A percentile compares a stretch with the other conserved stretches of the same genome.
These are phyloP conservation scores for Sicus ferrugineus DNA, from an alignment of 2,888 invertebrate species.

Conservation along the genomic window DNA sequence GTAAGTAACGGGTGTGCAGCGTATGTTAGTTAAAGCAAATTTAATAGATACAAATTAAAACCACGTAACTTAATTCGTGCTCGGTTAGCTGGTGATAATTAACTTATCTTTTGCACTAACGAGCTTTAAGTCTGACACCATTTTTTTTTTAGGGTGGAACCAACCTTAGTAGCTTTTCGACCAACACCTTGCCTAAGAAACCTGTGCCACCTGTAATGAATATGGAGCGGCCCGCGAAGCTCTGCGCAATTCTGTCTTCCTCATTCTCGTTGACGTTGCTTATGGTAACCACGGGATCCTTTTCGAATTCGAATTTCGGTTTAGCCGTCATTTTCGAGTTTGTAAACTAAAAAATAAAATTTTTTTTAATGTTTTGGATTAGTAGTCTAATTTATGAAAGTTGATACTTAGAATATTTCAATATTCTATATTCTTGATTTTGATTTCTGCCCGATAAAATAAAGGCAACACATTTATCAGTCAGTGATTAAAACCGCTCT, in stretches of 20 bases:
- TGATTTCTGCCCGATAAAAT: no score
- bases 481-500: no score
- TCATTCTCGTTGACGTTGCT: constrained; percentile 53
- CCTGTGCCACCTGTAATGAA: constrained; percentile 65
- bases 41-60: constrained; percentile 19
- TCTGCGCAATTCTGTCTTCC: constrained; percentile 60
- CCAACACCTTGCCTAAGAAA: constrained; percentile 64
- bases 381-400: neutral
- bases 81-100: neutral
- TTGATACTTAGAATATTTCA: neutral
- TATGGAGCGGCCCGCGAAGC: constrained; percentile 58
- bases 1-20: constrained; percentile 17
- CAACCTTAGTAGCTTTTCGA: constrained; percentile 63
- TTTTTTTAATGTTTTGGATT: neutral
- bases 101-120: neutral
- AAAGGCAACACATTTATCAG: no score
- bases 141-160: constrained; percentile 6
- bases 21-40: neutral
- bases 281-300: constrained; percentile 48
- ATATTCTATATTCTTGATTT: neutral
- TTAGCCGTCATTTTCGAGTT: constrained; percentile 50
- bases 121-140: neutral
- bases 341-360: neutral
- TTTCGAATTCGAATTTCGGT: constrained; percentile 56
- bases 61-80: neutral